A percentile compares a stretch with the other conserved stretches of the same genome.
Conservation (phyloP, 1,140 invertebrate species). For the Pararge aegeria region DNA sequence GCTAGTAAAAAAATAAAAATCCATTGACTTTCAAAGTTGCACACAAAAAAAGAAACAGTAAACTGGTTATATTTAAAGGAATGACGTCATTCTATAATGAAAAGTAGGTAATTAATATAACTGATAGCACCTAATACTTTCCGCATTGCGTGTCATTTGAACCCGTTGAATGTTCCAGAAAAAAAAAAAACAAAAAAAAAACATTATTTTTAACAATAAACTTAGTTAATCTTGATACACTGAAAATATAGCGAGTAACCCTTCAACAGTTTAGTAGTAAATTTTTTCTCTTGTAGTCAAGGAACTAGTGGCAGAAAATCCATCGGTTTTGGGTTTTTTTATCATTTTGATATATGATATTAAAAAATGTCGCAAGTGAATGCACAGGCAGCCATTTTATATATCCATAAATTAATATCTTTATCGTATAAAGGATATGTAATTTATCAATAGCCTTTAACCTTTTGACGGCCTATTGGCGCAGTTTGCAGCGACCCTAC, state of each 20-base stretch:
- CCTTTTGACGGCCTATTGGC: no score
- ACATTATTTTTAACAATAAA: constrained; percentile 16
- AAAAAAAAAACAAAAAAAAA: background rate
- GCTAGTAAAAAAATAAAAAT: no score
- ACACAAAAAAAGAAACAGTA: no score
- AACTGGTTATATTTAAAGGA: background rate
- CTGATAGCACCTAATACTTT: background rate
- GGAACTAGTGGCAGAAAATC: background rate
- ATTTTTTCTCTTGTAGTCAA: background rate
- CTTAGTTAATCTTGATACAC: constrained; percentile 7
- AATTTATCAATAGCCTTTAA: no score
- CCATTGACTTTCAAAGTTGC: no score
- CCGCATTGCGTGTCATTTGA: constrained; percentile 8
- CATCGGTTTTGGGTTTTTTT: no score
- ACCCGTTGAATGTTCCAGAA: background rate
- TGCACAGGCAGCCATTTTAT: no score
- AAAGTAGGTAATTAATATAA: background rate
- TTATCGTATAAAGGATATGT: no score
- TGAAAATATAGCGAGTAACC: constrained; percentile 2
- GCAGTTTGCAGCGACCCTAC: no score
- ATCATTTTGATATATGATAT: no score
- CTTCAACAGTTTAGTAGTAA: constrained; percentile 7
- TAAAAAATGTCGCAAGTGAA: no score
- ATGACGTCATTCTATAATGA: background rate
- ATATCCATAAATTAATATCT: no score